Conservation (phyloP, 2,113 vertebrate species). For the Okapia johnstoni region DNA sequence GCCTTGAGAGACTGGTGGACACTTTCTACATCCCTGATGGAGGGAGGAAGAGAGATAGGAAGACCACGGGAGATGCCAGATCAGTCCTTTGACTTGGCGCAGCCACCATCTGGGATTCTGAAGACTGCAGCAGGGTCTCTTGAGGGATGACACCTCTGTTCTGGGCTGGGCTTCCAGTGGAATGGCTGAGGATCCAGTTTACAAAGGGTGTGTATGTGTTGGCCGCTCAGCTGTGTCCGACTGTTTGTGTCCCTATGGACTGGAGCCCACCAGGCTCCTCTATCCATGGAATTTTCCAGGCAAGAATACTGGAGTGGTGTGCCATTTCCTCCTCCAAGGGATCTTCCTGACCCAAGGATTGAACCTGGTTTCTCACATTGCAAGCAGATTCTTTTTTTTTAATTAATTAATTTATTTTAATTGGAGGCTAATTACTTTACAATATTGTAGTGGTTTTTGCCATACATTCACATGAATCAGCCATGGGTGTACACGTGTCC, state of each 20-base stretch:
- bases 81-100: not conserved
- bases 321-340: not conserved
- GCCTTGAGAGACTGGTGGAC: not conserved
- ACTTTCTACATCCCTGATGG: not conserved
- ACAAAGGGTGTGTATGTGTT: not conserved
- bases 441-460: not conserved
- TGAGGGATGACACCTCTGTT: not conserved
- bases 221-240: fast-evolving
- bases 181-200: not conserved
- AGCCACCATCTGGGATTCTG: not conserved
- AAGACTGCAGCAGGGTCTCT: not conserved
- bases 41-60: not conserved
- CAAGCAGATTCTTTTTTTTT: not conserved
- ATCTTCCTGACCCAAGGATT: not conserved
- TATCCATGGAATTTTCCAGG: not conserved
- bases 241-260: not conserved
- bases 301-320: not conserved
- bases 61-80: not conserved
- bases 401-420: not conserved
- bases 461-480: not conserved
- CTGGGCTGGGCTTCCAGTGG: not conserved
- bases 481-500: not conserved
- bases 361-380: not conserved
- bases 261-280: not conserved
- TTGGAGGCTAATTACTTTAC: not conserved